phyloP scores from a whole-genome alignment of 2,888 invertebrate species.

The Ischnura elegans region DNA sequence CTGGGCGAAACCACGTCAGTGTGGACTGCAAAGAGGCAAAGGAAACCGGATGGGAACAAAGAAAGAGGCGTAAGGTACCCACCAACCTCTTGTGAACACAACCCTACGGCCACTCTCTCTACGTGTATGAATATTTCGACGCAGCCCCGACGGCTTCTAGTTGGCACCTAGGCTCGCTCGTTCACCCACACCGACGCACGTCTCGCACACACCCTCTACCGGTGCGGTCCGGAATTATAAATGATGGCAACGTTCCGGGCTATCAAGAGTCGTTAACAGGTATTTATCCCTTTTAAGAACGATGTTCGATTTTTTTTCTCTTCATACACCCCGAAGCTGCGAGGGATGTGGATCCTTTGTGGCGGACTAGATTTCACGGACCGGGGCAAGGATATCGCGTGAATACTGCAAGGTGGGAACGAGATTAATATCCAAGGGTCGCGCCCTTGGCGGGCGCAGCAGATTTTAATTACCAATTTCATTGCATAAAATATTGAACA shows the following conservation, averaged over 20 bases:
- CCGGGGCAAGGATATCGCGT: background rate
- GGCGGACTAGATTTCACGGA: background rate
- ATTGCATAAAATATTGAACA: background rate
- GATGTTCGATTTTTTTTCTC: background rate
- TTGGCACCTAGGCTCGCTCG: no score
- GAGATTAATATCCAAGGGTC: background rate
- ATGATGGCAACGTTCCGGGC: background rate
- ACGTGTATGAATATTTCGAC: background rate
- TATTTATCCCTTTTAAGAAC: background rate
- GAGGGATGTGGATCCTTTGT: background rate
- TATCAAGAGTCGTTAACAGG: slow-evolving; percentile 5
- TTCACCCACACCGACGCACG: background rate
- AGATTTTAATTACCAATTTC: background rate
- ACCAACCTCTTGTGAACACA: background rate
- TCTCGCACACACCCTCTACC: background rate
- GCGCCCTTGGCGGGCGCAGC: background rate
- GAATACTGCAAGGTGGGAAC: background rate
- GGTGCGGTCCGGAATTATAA: background rate
- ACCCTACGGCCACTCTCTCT: background rate
- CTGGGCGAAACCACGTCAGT: no score
- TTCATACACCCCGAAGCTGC: background rate
- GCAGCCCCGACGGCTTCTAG: background rate
- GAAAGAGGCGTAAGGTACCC: no score
- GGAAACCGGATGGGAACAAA: no score
- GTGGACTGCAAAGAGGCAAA: no score